A percentile compares a stretch with the other conserved stretches of the same genome.
These are phyloP conservation scores for Bimastos eiseni DNA, from an alignment of 2,888 invertebrate genomes.

Conservation along the genomic window DNA sequence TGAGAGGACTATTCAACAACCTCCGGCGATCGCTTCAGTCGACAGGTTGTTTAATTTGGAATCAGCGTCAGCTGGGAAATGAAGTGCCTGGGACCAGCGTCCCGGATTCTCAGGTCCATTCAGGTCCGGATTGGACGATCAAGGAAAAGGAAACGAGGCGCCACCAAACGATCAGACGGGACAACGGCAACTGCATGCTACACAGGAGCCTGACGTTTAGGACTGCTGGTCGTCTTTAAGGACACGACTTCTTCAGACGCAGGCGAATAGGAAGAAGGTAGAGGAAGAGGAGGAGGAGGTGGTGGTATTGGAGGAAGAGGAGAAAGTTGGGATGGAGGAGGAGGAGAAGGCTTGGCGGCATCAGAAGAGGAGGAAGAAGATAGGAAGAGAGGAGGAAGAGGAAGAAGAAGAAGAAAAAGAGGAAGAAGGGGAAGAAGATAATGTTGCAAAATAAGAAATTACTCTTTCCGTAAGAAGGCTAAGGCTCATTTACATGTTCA, in stretches of 20 bases:
- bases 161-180: not conserved
- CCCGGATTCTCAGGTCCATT: not conserved
- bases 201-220: not conserved
- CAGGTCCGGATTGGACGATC: not conserved
- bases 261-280: not conserved
- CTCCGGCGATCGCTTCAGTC: not conserved
- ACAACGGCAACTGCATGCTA: not conserved
- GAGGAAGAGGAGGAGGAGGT: too few species aligned
- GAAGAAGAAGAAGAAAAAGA: not conserved
- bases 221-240: not conserved
- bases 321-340: too few species aligned
- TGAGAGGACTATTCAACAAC: not conserved
- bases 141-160: slow-evolving; percentile 13
- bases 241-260: not conserved
- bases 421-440: too few species aligned
- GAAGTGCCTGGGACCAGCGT: not conserved
- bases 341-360: too few species aligned
- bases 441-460: too few species aligned
- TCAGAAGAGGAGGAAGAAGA: not conserved
- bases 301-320: too few species aligned
- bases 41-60: not conserved
- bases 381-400: too few species aligned
- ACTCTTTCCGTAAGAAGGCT: too few species aligned
- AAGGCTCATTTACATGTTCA: too few species aligned
- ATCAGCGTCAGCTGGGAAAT: not conserved